A percentile compares a stretch with the other conserved stretches of the same genome.
Evolutionary conservation across 2,888 invertebrate genomes (phyloP).

Genomic region (Eupithecia insigniata): DNA sequence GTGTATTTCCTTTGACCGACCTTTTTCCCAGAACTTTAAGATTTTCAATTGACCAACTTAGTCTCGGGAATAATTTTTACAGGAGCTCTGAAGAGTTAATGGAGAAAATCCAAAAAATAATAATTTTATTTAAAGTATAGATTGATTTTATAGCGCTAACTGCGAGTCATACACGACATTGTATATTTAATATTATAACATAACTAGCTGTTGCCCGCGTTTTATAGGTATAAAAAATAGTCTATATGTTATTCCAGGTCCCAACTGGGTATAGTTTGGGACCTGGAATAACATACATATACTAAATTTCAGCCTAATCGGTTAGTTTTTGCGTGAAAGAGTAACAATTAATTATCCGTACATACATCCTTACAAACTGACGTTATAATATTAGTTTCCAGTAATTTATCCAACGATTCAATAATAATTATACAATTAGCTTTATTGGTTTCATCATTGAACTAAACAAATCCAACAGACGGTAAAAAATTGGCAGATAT

Average conservation of each 20-base stretch:
- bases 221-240: too few species aligned
- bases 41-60: not conserved
- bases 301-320: too few species aligned
- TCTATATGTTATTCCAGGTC: too few species aligned
- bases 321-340: too few species aligned
- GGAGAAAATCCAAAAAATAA: not conserved
- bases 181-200: not conserved
- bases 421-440: slow-evolving; percentile 1
- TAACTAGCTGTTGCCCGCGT: too few species aligned
- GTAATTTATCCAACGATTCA: not conserved
- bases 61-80: not conserved
- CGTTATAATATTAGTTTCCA: too few species aligned
- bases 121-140: not conserved
- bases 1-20: not conserved
- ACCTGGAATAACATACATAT: too few species aligned
- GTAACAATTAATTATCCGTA: too few species aligned
- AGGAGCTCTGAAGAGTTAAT: not conserved
- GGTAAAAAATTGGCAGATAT: slow-evolving; percentile 46
- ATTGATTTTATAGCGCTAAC: not conserved
- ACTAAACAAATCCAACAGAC: not conserved
- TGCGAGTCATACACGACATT: not conserved
- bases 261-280: too few species aligned
- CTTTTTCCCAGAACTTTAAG: not conserved
- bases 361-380: too few species aligned
- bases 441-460: slow-evolving; percentile 1